Percentiles rank a stretch among this genome's conserved stretches.
Evolutionary conservation across 2,113 vertebrate species (phyloP).

Genomic region (Chamaetylas fuelleborni): DNA sequence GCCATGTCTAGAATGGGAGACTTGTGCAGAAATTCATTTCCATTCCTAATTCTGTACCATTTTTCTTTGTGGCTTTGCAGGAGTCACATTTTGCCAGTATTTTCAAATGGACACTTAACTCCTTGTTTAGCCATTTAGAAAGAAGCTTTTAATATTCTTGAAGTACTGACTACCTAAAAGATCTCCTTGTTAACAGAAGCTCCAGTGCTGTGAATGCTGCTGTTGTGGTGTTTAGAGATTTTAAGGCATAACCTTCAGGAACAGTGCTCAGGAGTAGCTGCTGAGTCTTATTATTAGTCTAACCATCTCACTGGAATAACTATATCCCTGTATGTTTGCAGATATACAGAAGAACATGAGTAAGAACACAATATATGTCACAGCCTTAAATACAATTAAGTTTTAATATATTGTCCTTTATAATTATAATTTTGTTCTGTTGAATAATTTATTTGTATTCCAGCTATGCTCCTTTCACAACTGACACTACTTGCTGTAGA

Average conservation of each 20-base stretch:
- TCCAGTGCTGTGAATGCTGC: neutral
- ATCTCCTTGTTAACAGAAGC: neutral
- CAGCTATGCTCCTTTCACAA: neutral
- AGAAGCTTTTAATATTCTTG: neutral
- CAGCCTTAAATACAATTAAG: neutral
- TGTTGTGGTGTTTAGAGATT: neutral
- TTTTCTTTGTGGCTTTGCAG: neutral
- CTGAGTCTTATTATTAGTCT: neutral
- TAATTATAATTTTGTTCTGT: neutral
- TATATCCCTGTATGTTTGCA: neutral
- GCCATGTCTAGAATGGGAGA: accelerated
- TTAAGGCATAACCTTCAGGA: neutral
- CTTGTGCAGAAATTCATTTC: neutral
- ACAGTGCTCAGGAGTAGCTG: neutral
- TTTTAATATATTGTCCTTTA: neutral
- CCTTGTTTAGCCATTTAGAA: neutral
- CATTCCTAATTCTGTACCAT: neutral
- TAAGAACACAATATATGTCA: neutral
- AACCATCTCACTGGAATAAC: neutral
- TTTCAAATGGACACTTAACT: neutral
- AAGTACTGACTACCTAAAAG: neutral
- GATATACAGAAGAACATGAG: neutral
- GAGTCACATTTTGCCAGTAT: neutral
- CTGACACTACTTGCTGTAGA: neutral
- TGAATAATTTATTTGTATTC: neutral